These are phyloP conservation scores for Chalcosyrphus nemorum DNA, from an alignment of 2,888 invertebrate genomes.

Conservation along the genomic window DNA sequence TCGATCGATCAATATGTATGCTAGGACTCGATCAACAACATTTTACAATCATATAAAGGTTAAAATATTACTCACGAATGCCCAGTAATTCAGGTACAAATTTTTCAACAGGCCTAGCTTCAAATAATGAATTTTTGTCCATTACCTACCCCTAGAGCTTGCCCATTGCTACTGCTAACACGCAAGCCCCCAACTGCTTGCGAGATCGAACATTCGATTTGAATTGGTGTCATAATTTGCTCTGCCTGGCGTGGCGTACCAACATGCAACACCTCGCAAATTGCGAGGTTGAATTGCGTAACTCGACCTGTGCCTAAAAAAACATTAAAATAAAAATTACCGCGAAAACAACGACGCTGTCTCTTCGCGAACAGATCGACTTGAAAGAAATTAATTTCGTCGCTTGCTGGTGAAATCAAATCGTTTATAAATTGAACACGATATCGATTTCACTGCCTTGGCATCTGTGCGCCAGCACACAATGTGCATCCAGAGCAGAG, in stretches of 20 bases:
- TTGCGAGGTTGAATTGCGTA: conserved; percentile 54
- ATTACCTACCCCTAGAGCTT: conserved; percentile 20
- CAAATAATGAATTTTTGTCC: conserved; percentile 30
- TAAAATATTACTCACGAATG: conserved; percentile 13
- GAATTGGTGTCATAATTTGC: conserved; percentile 68
- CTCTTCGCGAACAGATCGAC: conserved; percentile 37
- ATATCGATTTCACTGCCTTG: conserved; percentile 57
- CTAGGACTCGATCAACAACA: conserved; percentile 33
- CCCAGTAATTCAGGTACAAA: conserved; percentile 25
- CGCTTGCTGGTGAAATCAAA: conserved; percentile 58
- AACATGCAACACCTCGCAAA: conserved; percentile 62
- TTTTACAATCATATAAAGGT: conserved; percentile 26
- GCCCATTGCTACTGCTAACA: conserved; percentile 32
- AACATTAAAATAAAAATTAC: background rate
- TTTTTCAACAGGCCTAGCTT: conserved; percentile 15
- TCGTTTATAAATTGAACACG: conserved; percentile 65
- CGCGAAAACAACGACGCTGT: background rate
- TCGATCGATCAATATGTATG: conserved; percentile 27
- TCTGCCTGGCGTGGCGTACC: conserved; percentile 37
- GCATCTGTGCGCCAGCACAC: conserved; percentile 40
- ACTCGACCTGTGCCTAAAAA: conserved; percentile 35
- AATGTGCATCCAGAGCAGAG: conserved; percentile 46
- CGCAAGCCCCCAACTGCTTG: conserved; percentile 57
- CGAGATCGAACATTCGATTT: conserved; percentile 46
- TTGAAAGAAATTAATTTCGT: conserved; percentile 62